phyloP scores from a whole-genome alignment of 92 coral and sea anemone species.

The Zoanthus gigantus region DNA sequence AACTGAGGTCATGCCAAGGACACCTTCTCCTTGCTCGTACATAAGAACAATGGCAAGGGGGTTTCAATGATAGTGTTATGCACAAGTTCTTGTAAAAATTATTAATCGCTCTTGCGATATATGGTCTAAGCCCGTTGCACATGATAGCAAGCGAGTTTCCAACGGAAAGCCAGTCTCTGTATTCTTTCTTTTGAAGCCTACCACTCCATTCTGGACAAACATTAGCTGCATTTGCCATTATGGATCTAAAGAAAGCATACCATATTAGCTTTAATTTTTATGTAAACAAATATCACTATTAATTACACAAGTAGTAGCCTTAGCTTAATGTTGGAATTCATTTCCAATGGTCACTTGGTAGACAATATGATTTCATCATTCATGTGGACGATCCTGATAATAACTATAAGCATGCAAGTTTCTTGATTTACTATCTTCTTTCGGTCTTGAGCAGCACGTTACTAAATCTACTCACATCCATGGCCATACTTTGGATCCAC shows the following conservation, averaged over 20 bases:
- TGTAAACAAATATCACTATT: neutral
- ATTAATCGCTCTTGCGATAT: slow-evolving; percentile 51
- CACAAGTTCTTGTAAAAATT: slow-evolving; percentile 54
- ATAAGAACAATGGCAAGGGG: slow-evolving; percentile 66
- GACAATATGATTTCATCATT: no score
- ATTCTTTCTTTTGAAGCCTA: slow-evolving; percentile 64
- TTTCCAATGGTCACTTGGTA: no score
- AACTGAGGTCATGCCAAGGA: slow-evolving; percentile 62
- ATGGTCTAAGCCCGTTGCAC: slow-evolving; percentile 73
- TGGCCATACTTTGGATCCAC: no score
- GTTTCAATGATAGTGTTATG: slow-evolving; percentile 33
- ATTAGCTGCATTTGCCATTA: slow-evolving; percentile 32
- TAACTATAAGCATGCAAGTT: no score
- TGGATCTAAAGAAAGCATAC: neutral
- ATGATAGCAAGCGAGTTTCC: slow-evolving; percentile 71
- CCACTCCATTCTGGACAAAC: slow-evolving; percentile 49
- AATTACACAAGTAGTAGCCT: no score
- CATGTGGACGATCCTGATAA: no score
- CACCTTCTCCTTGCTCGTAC: slow-evolving; percentile 50
- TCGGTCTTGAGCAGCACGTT: no score
- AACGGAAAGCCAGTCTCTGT: slow-evolving; percentile 88
- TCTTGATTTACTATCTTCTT: no score
- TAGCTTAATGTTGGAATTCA: no score
- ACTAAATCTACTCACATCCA: no score
- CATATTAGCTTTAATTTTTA: neutral